Evolutionary conservation across 2,797 vertebrate species (phyloP).

Genomic region (Pipistrellus pipistrellus): DNA sequence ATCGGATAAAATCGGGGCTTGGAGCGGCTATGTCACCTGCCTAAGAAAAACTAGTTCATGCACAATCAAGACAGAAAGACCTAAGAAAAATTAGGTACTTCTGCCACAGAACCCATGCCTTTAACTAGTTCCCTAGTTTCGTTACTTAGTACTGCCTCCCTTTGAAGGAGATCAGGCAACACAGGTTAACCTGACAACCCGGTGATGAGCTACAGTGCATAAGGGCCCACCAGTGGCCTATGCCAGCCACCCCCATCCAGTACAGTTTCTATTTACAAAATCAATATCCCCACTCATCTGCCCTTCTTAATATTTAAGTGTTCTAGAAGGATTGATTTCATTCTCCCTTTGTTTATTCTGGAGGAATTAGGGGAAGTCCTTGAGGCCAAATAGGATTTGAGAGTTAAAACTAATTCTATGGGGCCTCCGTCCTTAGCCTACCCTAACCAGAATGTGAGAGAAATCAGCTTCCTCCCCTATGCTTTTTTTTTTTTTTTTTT

Average conservation of each 20-base stretch:
- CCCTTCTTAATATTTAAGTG: neutral
- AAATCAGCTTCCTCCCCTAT: neutral
- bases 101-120: neutral
- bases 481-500: slow-evolving; percentile 18
- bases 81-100: neutral
- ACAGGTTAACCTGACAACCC: neutral
- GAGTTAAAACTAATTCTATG: neutral
- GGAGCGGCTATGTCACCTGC: neutral
- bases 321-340: neutral
- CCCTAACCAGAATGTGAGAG: neutral
- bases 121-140: neutral
- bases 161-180: neutral
- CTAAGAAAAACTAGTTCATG: neutral
- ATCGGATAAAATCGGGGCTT: neutral
- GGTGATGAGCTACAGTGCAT: too few species aligned
- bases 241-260: neutral
- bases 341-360: neutral
- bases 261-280: neutral
- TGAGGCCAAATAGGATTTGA: slow-evolving; percentile 9
- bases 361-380: neutral
- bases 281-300: neutral
- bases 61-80: neutral
- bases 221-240: neutral
- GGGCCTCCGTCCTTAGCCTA: neutral
- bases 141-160: neutral